Evolutionary conservation across 2,888 invertebrate species (phyloP).

Genomic region (Mayetiola destructor): DNA sequence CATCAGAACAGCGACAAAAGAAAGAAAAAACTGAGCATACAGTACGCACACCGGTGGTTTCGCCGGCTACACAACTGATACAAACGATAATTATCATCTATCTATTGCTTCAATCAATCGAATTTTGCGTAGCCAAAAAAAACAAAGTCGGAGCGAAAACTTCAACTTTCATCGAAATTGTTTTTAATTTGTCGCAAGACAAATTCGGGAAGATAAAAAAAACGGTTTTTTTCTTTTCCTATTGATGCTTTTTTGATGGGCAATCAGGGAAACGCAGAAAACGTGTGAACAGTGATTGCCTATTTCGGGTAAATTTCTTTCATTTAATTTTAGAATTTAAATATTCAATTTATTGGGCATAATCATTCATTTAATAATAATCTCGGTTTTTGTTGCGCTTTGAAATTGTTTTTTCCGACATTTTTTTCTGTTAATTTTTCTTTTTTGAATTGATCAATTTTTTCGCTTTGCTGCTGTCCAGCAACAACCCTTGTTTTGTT

Average conservation of each 20-base stretch:
- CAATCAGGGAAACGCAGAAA: constrained; percentile 1
- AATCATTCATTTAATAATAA: neutral
- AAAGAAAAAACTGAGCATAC: no score
- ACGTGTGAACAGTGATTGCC: constrained; percentile 11
- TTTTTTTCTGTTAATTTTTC: neutral
- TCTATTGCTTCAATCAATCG: no score
- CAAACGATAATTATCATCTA: no score
- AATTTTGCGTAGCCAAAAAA: no score
- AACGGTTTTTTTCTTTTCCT: neutral
- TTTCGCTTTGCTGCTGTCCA: neutral
- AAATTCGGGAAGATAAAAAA: no score
- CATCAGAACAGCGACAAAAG: no score
- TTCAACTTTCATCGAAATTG: no score
- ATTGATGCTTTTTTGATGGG: neutral
- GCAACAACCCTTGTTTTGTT: no score
- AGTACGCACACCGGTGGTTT: no score
- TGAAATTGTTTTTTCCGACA: neutral
- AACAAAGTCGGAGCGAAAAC: no score
- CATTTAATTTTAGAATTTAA: neutral
- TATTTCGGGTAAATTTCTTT: constrained; percentile 10
- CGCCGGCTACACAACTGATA: no score
- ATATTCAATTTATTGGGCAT: neutral
- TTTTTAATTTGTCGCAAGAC: no score
- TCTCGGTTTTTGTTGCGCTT: neutral
- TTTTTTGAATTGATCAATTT: neutral